Evolutionary conservation across 2,797 vertebrate genomes (phyloP), one percentile per base, ranked within the genome.

Genomic region (Peromyscus aztecus): DNA sequence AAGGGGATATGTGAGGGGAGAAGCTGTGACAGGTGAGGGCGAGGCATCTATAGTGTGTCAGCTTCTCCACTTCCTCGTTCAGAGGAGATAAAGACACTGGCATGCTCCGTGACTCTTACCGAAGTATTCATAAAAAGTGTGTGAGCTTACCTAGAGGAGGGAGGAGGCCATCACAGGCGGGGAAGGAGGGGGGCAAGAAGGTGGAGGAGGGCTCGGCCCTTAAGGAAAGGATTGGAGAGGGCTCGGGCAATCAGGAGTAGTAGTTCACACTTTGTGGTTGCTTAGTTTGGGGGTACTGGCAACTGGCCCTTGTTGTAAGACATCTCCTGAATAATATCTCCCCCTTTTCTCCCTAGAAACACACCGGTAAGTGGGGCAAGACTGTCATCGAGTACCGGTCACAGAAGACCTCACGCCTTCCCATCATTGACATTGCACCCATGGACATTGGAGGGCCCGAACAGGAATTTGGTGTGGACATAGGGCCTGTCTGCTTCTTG

Each of bases 361-460:
- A 99, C 99, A 99, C 99, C 0, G 99, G 99, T 96, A 99, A 99
- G 95, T 99, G 99, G 99, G 99, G 99, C 98, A 99, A 99, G 99
- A 99, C 99, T 3, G 98, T 99, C 93, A 99, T 99, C 0, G 99
- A 99, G 98, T 99, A 99, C 99, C 99, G 99, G 97, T 99, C 99
- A 13, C 99, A 99, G 99, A 99, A 99, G 98, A 99, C 99, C 95
- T 99, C 99, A 0, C 99, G 99, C 95, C 99, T 99, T 93, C 99
- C 99, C 98, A 99, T 99, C 73, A 99, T 99, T 97, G 99, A 99
- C 98, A 99, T 99, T 98, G 99, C 99, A 80, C 99, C 99, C 96
- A 98, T 99, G 99, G 99, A 99, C 99, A 99, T 99, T 96, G 99
- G 99, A 80, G 99, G 99, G 97, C 98, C 99, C 0, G 99, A 99